These are phyloP conservation scores for Hymenopus coronatus DNA, from an alignment of 2,888 invertebrate species.

Conservation along the genomic window DNA sequence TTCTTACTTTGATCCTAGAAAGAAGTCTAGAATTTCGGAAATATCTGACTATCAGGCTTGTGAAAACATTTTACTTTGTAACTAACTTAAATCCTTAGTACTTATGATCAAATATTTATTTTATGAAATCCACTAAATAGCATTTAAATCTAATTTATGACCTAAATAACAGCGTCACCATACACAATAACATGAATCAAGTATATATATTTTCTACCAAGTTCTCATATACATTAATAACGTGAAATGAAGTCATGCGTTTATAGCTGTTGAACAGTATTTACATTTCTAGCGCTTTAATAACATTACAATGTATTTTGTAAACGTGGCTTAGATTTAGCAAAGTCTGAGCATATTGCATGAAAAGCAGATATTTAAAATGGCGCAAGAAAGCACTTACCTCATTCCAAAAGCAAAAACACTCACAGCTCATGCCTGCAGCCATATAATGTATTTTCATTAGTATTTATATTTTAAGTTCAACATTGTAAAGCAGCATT, in stretches of 20 bases:
- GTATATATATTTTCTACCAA: neutral
- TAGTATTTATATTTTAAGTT: neutral
- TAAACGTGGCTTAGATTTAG: neutral
- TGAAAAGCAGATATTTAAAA: neutral
- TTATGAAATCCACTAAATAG: too few species aligned
- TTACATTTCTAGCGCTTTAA: neutral
- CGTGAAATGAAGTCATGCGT: neutral
- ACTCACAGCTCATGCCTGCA: neutral
- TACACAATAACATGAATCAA: neutral
- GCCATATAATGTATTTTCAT: neutral
- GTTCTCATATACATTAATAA: neutral
- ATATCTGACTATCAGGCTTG: too few species aligned
- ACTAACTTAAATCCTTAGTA: too few species aligned
- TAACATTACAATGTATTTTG: neutral
- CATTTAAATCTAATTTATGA: too few species aligned
- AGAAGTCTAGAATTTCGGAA: too few species aligned
- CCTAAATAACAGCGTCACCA: too few species aligned
- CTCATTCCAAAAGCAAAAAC: neutral
- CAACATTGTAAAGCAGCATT: neutral
- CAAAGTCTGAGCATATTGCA: neutral
- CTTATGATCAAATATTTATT: too few species aligned
- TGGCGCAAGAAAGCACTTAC: neutral
- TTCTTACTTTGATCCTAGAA: too few species aligned
- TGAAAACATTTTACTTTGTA: too few species aligned
- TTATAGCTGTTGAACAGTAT: neutral